Base-by-base conservation (phyloP, 2,797 vertebrate species). In the Trachurus trachurus region DNA sequence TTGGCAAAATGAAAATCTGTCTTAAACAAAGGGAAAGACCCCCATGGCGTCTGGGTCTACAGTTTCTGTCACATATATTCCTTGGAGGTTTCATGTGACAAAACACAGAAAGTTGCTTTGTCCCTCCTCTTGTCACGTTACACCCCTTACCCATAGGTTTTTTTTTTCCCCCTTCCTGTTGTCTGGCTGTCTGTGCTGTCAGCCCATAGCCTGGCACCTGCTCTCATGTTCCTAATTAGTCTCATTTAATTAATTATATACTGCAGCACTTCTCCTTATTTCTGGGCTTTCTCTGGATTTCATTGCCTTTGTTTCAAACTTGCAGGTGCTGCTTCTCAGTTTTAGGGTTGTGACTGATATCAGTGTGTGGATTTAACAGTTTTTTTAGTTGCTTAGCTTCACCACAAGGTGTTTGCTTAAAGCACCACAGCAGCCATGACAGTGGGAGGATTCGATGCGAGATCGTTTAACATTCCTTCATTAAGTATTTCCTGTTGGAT, bases 191-290 rank as follows among this genome's bases (percentile, higher is more conserved):
- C 94, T 92, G 90, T 88, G 92, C 94, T 95, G 95, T 96, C 96
- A 96, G 93, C 94, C 91, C 93, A 86, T 94, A 95, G 95, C 93
- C 90, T 95, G 93, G 96, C 96, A 96, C 95, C 96, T 96, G 96
- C 95, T 96, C 95, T 96, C 94, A 93, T 94, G 93, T 96, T 96
- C 94, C 95, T 96, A 96, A 96, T 96, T 96, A 96, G 95, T 95
- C 94, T 93, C 89, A 94, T 96, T 96, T 96, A 95, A 96, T 96
- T 96, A 96, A 96, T 96, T 95, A 96, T 95, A 96, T 96, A 94
- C 94, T 82, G 90, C 95, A 89, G 92, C 93, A 91, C 92, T 93
- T 94, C 94, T 91, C 87, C 91, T 92, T 88, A 88, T 93, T 91
- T 87, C 83, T 87, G 82, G 77, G 26, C 80, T 92, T 91, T 81